A percentile compares a stretch with the other conserved stretches of the same genome.
phyloP scores from a whole-genome alignment of 2,888 invertebrate genomes.

The Cinara cedri region DNA sequence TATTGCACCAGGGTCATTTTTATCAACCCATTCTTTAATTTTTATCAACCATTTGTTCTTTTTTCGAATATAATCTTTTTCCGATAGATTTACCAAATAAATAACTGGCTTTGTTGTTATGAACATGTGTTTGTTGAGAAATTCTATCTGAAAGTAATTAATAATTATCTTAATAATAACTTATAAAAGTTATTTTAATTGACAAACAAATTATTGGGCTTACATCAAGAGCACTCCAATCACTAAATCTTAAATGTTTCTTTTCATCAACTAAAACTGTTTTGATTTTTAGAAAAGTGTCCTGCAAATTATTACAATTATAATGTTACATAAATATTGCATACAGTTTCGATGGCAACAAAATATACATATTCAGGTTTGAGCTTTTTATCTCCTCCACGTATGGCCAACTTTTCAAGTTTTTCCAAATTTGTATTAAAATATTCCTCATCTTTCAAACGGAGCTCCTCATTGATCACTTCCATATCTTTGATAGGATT shows the following conservation, averaged over 20 bases:
- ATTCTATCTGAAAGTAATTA: slow-evolving; percentile 79
- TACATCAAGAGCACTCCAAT: slow-evolving; percentile 93
- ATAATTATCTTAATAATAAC: no score
- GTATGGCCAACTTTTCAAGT: slow-evolving; percentile 79
- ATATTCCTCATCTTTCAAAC: slow-evolving; percentile 92
- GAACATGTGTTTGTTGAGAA: slow-evolving; percentile 94
- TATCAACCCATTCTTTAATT: slow-evolving; percentile 98
- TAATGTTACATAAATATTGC: no score
- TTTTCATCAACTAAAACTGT: slow-evolving; percentile 83
- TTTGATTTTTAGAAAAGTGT: slow-evolving; percentile 84
- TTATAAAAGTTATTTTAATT: neutral
- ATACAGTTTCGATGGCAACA: neutral
- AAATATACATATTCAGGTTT: slow-evolving; percentile 90
- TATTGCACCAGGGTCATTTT: slow-evolving; percentile 90
- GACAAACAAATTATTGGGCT: slow-evolving; percentile 60
- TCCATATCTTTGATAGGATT: slow-evolving; percentile 96
- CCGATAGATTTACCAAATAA: slow-evolving; percentile 95
- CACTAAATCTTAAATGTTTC: slow-evolving; percentile 89
- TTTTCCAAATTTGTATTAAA: slow-evolving; percentile 83
- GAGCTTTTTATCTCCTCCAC: slow-evolving; percentile 90
- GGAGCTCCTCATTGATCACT: slow-evolving; percentile 93
- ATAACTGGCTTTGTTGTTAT: slow-evolving; percentile 97
- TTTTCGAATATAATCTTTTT: slow-evolving; percentile 97
- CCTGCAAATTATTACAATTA: slow-evolving; percentile 67
- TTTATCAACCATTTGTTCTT: slow-evolving; percentile 98